Conservation (phyloP, 2,797 vertebrate species). For the Cryptoblepharus egeriae region DNA sequence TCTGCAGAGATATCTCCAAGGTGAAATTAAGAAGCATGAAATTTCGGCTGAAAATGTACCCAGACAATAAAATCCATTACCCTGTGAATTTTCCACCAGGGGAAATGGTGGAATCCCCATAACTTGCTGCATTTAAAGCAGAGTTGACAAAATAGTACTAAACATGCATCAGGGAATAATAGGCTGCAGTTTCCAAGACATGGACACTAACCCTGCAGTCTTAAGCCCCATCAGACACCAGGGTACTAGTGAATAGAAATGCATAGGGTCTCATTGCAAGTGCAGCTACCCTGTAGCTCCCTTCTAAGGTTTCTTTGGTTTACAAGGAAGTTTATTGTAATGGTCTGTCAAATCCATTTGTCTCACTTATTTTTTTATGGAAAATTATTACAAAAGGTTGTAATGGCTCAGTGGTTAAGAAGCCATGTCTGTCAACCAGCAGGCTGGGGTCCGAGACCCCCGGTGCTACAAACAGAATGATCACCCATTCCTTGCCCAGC, state of each 20-base stretch:
- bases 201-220: neutral
- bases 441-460: too few species aligned
- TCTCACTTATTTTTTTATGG: too few species aligned
- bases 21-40: slow-evolving; percentile 41
- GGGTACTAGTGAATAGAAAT: too few species aligned
- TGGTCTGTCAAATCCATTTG: neutral
- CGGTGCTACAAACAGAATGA: too few species aligned
- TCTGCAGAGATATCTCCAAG: neutral
- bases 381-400: too few species aligned
- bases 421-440: too few species aligned
- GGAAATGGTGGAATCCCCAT: slow-evolving; percentile 33
- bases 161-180: slow-evolving; percentile 20
- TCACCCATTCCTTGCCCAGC: too few species aligned
- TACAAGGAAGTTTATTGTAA: neutral
- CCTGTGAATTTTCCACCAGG: slow-evolving; percentile 28
- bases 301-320: slow-evolving; percentile 30
- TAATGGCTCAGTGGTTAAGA: too few species aligned
- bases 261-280: too few species aligned
- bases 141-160: slow-evolving; percentile 27
- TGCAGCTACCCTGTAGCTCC: neutral
- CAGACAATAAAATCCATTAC: neutral
- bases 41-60: slow-evolving; percentile 31
- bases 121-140: neutral
- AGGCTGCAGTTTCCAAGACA: slow-evolving; percentile 13
- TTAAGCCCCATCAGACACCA: too few species aligned